Base-by-base conservation (phyloP, 2,797 vertebrate genomes). In the Geotrypetes seraphini region DNA sequence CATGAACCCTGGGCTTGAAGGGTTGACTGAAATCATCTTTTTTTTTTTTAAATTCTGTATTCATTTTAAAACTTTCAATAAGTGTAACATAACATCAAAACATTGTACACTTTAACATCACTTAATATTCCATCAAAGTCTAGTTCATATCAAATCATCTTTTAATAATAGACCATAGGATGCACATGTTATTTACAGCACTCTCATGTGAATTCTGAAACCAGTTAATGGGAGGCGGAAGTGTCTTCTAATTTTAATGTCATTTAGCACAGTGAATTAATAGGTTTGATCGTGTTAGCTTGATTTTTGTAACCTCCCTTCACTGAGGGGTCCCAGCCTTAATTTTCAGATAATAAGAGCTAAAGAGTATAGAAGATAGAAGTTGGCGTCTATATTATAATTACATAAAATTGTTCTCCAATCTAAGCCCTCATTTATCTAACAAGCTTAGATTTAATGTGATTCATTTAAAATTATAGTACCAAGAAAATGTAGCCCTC, bases 81-180 rank as follows among this genome's bases (percentile, higher is more conserved):
- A n/a, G n/a, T n/a, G n/a, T n/a, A n/a, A n/a, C n/a, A n/a, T n/a
- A n/a, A n/a, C n/a, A n/a, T n/a, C n/a, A n/a, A n/a, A n/a, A n/a
- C n/a, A n/a, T n/a, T n/a, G n/a, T n/a, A n/a, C n/a, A n/a, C n/a
- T n/a, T n/a, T n/a, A n/a, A n/a, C n/a, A n/a, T n/a, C n/a, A n/a
- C n/a, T n/a, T n/a, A n/a, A n/a, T n/a, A n/a, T n/a, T n/a, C n/a
- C n/a, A n/a, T n/a, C n/a, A n/a, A n/a, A n/a, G n/a, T n/a, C n/a
- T n/a, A n/a, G n/a, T n/a, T n/a, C n/a, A n/a, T n/a, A n/a, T 44
- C 57, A 50, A 40, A 38, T 41, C 60, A 33, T 26, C 50, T 19
- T 64, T 57, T 61, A 68, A 63, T 67, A 70, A 55, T 55, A 64
- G 50, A 36, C 50, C 62, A 38, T 44, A 57, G 65, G 39, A 64